phyloP scores from a whole-genome alignment of 2,113 vertebrate genomes.

The Anhinga rufa region DNA sequence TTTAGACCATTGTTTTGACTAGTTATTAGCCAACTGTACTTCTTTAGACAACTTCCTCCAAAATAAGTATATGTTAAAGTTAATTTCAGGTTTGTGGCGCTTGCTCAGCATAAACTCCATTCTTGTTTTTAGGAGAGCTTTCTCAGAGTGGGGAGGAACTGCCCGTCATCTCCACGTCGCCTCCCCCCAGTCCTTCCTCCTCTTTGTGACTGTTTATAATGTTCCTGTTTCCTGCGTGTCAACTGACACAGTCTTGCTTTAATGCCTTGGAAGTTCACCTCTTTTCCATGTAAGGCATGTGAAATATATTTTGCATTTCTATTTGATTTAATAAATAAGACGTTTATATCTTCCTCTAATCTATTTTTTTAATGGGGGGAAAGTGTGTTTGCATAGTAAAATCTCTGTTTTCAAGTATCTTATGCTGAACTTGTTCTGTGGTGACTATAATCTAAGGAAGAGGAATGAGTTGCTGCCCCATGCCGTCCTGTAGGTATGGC shows the following conservation, averaged over 20 bases:
- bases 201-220: constrained; percentile 16
- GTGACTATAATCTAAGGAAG: not conserved
- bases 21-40: not conserved
- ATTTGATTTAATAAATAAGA: constrained; percentile 61
- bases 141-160: not conserved
- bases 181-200: constrained; percentile 15
- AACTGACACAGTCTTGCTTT: constrained; percentile 27
- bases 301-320: constrained; percentile 59
- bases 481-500: not conserved
- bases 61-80: not conserved
- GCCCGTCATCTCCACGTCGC: not conserved
- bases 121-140: constrained; percentile 17
- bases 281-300: constrained; percentile 59
- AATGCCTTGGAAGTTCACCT: constrained; percentile 37
- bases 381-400: not conserved
- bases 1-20: constrained; percentile 10
- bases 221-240: constrained; percentile 27
- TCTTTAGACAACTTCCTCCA: not conserved
- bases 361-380: not conserved
- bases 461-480: not conserved
- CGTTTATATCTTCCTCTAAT: constrained; percentile 43
- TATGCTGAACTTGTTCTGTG: not conserved
- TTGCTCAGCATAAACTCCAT: constrained; percentile 10
- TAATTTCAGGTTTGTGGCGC: constrained; percentile 8
- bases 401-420: not conserved